These are phyloP conservation scores for Podargus strigoides DNA, from an alignment of 2,797 vertebrate genomes.

Conservation along the genomic window DNA sequence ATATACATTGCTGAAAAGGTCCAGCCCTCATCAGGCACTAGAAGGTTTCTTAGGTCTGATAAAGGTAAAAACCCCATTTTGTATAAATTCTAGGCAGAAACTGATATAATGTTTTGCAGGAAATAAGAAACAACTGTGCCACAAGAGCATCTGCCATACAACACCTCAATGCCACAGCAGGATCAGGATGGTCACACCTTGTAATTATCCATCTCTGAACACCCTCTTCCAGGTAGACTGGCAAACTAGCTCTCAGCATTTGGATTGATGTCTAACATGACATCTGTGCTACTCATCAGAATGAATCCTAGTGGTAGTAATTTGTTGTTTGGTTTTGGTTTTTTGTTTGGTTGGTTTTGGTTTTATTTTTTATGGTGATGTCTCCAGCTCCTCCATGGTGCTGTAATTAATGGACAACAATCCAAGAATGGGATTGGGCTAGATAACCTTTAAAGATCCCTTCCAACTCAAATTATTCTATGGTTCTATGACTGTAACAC, in stretches of 20 bases:
- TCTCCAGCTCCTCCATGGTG: background rate
- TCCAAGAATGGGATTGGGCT: background rate
- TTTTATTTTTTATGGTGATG: background rate
- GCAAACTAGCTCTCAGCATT: background rate
- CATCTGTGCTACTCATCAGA: background rate
- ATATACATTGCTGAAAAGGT: background rate
- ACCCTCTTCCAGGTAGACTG: background rate
- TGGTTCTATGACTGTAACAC: background rate
- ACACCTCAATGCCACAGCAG: background rate
- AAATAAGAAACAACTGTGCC: background rate
- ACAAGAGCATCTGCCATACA: background rate
- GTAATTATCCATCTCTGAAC: background rate
- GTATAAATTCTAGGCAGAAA: background rate
- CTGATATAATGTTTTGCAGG: accelerated
- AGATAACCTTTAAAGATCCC: background rate
- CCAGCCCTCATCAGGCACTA: background rate
- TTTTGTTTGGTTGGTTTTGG: no score
- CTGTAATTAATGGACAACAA: accelerated
- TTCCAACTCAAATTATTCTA: background rate
- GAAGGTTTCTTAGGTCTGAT: background rate
- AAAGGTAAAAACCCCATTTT: background rate
- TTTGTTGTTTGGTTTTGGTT: background rate
- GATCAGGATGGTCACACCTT: background rate
- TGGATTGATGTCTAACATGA: background rate
- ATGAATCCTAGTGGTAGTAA: background rate